Percentiles rank a stretch among this genome's conserved stretches.
Conservation (phyloP, 2,888 invertebrate genomes). For the Agelastica alni region DNA sequence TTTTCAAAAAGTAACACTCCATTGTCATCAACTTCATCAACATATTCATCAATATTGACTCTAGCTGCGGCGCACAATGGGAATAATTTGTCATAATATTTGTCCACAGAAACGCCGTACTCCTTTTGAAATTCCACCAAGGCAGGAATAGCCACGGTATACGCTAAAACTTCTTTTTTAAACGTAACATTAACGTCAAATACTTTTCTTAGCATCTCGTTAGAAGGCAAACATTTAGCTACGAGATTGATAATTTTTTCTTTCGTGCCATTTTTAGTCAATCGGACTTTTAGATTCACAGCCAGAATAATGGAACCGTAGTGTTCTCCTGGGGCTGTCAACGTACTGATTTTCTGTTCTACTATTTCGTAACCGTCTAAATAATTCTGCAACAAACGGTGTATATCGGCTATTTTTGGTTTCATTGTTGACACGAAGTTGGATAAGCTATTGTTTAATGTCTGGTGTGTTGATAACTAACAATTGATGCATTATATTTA, state of each 20-base stretch:
- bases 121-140: slow-evolving; percentile 59
- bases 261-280: slow-evolving; percentile 36
- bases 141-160: slow-evolving; percentile 58
- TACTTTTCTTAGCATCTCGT: slow-evolving; percentile 58
- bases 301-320: slow-evolving; percentile 65
- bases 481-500: no score
- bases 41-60: slow-evolving; percentile 52
- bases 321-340: slow-evolving; percentile 66
- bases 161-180: slow-evolving; percentile 63
- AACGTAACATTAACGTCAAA: slow-evolving; percentile 64
- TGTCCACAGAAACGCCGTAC: slow-evolving; percentile 52
- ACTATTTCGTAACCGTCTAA: slow-evolving; percentile 49
- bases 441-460: no score
- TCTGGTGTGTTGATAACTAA: no score
- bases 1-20: slow-evolving; percentile 65
- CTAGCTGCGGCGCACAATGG: slow-evolving; percentile 63
- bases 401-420: slow-evolving; percentile 48
- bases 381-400: slow-evolving; percentile 43
- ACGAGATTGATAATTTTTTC: slow-evolving; percentile 57
- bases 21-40: slow-evolving; percentile 59
- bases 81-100: slow-evolving; percentile 55
- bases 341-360: slow-evolving; percentile 51
- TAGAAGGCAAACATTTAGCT: slow-evolving; percentile 63
- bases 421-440: no score
- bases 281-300: slow-evolving; percentile 50